Conservation (phyloP, 2,113 vertebrate genomes). For the Collichthys lucidus region DNA sequence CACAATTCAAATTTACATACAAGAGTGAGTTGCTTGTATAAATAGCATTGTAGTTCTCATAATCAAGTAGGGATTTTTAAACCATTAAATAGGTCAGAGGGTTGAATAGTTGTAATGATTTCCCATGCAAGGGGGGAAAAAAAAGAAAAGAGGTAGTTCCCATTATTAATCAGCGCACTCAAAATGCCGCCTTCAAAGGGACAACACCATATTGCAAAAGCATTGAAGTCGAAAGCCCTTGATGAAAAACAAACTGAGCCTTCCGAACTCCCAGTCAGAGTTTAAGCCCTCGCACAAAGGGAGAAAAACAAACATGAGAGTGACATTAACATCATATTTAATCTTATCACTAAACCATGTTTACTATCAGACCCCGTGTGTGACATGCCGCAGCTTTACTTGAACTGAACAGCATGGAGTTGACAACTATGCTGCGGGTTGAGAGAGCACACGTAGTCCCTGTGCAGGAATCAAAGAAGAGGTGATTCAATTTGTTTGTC, state of each 20-base stretch:
- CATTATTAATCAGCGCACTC: constrained; percentile 34
- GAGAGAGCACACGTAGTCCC: not conserved
- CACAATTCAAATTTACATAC: constrained; percentile 27
- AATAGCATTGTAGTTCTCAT: constrained; percentile 23
- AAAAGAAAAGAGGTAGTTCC: constrained; percentile 11
- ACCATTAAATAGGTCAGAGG: constrained; percentile 26
- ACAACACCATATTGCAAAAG: constrained; percentile 23
- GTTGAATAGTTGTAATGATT: constrained; percentile 31
- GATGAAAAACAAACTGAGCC: constrained; percentile 46
- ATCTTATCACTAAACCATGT: constrained; percentile 31
- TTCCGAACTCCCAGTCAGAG: constrained; percentile 23
- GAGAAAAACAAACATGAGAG: constrained; percentile 39
- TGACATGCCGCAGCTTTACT: constrained; percentile 15
- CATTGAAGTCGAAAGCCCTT: constrained; percentile 37
- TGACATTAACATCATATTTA: constrained; percentile 38
- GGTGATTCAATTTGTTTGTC: not conserved
- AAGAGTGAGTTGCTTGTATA: constrained; percentile 20
- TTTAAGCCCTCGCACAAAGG: constrained; percentile 30
- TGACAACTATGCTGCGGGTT: not conserved
- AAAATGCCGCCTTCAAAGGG: constrained; percentile 41
- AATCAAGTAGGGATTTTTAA: constrained; percentile 27
- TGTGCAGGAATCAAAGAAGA: constrained; percentile 22
- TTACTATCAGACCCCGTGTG: constrained; percentile 14
- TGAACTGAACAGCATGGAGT: constrained; percentile 16
- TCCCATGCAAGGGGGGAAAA: not conserved